These are phyloP conservation scores for Lerema accius DNA, from an alignment of 1,140 invertebrate genomes.

Conservation along the genomic window DNA sequence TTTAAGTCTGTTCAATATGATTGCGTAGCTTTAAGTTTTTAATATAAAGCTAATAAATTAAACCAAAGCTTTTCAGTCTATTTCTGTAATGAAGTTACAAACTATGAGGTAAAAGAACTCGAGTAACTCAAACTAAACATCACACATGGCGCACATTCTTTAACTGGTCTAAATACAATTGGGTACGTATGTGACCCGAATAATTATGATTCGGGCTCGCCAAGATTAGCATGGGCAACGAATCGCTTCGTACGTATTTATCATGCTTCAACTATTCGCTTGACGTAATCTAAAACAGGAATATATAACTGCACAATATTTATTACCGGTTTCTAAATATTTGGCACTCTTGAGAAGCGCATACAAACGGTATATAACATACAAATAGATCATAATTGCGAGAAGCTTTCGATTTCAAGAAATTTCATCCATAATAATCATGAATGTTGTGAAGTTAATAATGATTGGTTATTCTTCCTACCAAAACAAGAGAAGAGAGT, in stretches of 20 bases:
- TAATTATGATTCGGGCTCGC: constrained; percentile 48
- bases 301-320: constrained; percentile 15
- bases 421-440: too few relatives aligned
- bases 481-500: too few relatives aligned
- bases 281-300: constrained; percentile 14
- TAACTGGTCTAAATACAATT: constrained; percentile 42
- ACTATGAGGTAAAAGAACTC: too few relatives aligned
- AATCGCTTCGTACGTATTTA: constrained; percentile 44
- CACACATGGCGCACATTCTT: constrained; percentile 46
- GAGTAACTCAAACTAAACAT: constrained; percentile 9
- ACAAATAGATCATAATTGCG: too few relatives aligned
- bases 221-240: constrained; percentile 60
- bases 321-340: constrained; percentile 10
- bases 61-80: too few relatives aligned
- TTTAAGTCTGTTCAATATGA: too few relatives aligned
- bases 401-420: too few relatives aligned
- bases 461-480: too few relatives aligned
- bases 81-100: too few relatives aligned
- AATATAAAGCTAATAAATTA: too few relatives aligned
- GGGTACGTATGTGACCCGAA: constrained; percentile 55
- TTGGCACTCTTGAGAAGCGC: constrained; percentile 1
- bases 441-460: too few relatives aligned
- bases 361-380: too few relatives aligned
- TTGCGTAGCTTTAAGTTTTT: background rate
- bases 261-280: constrained; percentile 23